Percentiles rank a stretch among this genome's conserved stretches.
Conservation (phyloP, 2,113 vertebrate genomes). For the Chlamydotis undulata region DNA sequence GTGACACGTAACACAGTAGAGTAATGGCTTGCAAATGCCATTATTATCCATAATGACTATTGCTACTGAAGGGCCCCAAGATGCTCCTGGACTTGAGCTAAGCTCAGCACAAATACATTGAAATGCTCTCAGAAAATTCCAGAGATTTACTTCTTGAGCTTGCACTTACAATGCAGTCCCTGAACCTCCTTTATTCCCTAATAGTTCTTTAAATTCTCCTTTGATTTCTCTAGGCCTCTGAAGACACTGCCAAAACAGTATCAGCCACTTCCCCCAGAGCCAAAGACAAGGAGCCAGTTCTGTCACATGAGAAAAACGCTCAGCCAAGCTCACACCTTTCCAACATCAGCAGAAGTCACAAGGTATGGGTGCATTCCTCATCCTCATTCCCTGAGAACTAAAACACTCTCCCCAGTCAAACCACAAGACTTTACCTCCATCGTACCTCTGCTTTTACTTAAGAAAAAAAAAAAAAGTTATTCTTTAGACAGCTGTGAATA, state of each 20-base stretch:
- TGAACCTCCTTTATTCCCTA: background rate
- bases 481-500: conserved; percentile 47
- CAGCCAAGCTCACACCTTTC: conserved; percentile 15
- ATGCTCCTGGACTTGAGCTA: background rate
- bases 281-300: background rate
- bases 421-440: background rate
- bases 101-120: background rate
- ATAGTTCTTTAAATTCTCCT: background rate
- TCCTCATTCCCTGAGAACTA: background rate
- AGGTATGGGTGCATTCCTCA: conserved; percentile 31
- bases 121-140: background rate
- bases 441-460: background rate
- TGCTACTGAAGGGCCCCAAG: background rate
- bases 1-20: background rate
- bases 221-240: conserved; percentile 63
- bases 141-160: background rate
- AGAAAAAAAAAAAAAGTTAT: background rate
- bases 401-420: background rate
- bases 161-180: background rate
- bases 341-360: conserved; percentile 2
- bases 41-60: background rate
- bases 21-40: background rate
- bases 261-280: conserved; percentile 37
- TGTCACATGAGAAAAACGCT: background rate
- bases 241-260: conserved; percentile 39